Conservation (phyloP, 2,113 vertebrate species). For the Ceuthmochares aereus region DNA sequence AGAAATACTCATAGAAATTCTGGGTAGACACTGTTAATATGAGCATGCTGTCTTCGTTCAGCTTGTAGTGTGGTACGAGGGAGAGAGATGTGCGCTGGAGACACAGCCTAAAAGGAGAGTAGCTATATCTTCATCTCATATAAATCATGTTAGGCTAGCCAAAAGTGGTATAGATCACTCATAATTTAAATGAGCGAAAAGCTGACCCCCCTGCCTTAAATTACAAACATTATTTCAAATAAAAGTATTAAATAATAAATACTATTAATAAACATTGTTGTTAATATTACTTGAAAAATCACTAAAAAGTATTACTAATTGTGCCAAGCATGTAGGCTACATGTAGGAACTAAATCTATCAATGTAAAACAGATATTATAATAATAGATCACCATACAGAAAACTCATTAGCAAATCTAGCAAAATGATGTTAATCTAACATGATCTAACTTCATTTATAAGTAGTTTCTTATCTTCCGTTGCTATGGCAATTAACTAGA, state of each 20-base stretch:
- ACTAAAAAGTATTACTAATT: neutral
- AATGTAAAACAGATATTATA: neutral
- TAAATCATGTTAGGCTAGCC: neutral
- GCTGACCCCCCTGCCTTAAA: neutral
- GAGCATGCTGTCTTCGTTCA: neutral
- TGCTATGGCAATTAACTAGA: neutral
- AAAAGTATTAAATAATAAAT: neutral
- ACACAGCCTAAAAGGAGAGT: neutral
- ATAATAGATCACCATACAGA: neutral
- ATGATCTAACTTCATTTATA: neutral
- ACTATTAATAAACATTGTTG: no score
- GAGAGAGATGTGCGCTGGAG: neutral
- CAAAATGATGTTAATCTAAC: neutral
- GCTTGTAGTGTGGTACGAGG: fast-evolving
- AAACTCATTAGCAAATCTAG: neutral
- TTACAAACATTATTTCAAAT: neutral
- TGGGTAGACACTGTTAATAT: neutral
- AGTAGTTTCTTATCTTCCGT: neutral
- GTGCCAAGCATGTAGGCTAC: neutral
- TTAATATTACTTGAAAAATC: no score
- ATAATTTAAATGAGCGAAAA: neutral
- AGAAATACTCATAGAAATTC: neutral
- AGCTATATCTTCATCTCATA: neutral
- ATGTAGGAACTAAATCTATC: neutral
- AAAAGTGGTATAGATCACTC: neutral